phyloP scores from a whole-genome alignment of 1,140 invertebrate genomes.

The Drosophila kikkawai region DNA sequence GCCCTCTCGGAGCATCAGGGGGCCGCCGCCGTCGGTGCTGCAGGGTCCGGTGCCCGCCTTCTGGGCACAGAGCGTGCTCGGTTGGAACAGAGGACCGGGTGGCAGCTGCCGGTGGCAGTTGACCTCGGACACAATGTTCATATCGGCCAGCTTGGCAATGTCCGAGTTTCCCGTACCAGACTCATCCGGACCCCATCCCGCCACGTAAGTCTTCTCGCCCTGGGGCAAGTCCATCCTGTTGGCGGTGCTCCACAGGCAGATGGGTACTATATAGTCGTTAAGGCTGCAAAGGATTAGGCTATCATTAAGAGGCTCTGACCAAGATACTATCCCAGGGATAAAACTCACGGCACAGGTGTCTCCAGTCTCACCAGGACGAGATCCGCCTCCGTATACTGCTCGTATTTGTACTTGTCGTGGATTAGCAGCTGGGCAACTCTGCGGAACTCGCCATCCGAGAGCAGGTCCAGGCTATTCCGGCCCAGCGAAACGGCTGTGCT shows the following conservation, averaged over 20 bases:
- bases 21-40: slow-evolving; percentile 76
- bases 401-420: slow-evolving; percentile 85
- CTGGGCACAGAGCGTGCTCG: slow-evolving; percentile 78
- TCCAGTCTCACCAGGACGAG: slow-evolving; percentile 85
- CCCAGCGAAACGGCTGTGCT: slow-evolving; percentile 83
- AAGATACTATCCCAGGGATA: no score
- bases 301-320: background rate
- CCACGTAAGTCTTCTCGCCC: slow-evolving; percentile 77
- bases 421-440: slow-evolving; percentile 76
- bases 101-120: slow-evolving; percentile 85
- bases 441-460: slow-evolving; percentile 64
- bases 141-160: slow-evolving; percentile 86
- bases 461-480: slow-evolving; percentile 78
- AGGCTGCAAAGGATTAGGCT: slow-evolving; percentile 58
- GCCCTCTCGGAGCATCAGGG: slow-evolving; percentile 67
- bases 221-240: slow-evolving; percentile 35
- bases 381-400: slow-evolving; percentile 85
- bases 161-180: slow-evolving; percentile 84
- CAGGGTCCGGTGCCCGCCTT: slow-evolving; percentile 77
- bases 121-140: slow-evolving; percentile 87
- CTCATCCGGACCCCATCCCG: slow-evolving; percentile 88
- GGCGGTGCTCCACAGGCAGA: slow-evolving; percentile 87
- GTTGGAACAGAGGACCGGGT: slow-evolving; percentile 37
- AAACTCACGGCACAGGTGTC: slow-evolving; percentile 59
- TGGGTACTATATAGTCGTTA: slow-evolving; percentile 85